A percentile compares a stretch with the other conserved stretches of the same genome.
Conservation (phyloP, 2,113 vertebrate species). For the Fulica atra region DNA sequence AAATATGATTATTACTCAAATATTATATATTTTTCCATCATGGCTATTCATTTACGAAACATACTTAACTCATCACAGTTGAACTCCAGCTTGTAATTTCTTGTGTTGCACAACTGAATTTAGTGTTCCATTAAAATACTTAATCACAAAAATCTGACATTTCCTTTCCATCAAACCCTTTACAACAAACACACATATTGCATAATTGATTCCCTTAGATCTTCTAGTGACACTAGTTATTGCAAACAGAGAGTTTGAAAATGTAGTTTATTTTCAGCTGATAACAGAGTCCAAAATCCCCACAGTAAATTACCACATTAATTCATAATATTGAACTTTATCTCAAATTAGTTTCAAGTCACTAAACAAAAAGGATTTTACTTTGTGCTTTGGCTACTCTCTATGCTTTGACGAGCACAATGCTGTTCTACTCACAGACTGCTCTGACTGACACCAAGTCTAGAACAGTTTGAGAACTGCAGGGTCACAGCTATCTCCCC, state of each 20-base stretch:
- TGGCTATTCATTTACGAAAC: neutral
- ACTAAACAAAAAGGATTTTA: neutral
- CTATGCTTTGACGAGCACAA: neutral
- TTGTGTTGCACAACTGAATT: neutral
- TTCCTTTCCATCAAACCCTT: neutral
- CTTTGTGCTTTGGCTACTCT: neutral
- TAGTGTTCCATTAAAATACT: neutral
- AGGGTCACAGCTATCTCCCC: neutral
- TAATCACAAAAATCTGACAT: neutral
- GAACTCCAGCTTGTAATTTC: neutral
- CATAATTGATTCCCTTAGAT: neutral
- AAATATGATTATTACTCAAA: neutral
- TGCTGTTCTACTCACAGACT: neutral
- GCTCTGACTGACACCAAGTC: neutral
- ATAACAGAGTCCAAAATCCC: rapidly evolving
- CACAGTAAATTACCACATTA: neutral
- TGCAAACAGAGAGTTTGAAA: neutral
- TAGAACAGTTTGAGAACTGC: neutral
- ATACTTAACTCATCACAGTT: neutral
- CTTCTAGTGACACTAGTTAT: neutral
- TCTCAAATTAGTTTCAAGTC: neutral
- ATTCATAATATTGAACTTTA: neutral
- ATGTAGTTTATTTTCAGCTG: neutral
- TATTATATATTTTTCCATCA: neutral
- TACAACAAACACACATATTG: neutral